Evolutionary conservation across 2,888 invertebrate species (phyloP).

Genomic region (Latrodectus elegans): DNA sequence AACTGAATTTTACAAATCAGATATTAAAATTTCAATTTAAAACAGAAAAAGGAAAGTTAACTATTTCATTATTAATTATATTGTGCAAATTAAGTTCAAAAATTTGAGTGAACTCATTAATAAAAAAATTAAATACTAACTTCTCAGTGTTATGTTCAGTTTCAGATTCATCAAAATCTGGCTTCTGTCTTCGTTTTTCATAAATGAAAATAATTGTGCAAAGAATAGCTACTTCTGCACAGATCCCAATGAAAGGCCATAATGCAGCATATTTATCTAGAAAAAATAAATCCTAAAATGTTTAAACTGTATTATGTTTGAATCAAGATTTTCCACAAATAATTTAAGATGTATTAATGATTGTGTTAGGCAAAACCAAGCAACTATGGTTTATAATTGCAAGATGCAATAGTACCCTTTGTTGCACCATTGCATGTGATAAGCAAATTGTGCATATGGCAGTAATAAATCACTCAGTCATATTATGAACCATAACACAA

Average conservation of each 20-base stretch:
- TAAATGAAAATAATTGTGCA: constrained; percentile 96
- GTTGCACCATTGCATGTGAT: no score
- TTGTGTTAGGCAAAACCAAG: not conserved
- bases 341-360: not conserved
- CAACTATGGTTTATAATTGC: no score
- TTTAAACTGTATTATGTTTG: not conserved
- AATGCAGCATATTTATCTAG: constrained; percentile 91
- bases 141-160: constrained; percentile 69
- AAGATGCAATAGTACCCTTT: no score
- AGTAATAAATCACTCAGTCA: no score
- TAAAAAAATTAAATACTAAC: constrained; percentile 27
- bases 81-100: no score
- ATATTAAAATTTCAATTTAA: no score
- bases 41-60: no score
- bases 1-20: no score
- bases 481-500: no score
- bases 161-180: constrained; percentile 85
- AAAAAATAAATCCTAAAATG: constrained; percentile 60
- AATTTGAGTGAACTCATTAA: no score
- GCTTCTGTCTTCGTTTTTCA: constrained; percentile 96
- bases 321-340: not conserved
- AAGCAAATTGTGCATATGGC: no score
- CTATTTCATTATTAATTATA: no score
- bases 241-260: constrained; percentile 98
- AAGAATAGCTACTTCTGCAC: constrained; percentile 93